Conservation (phyloP, 1,140 invertebrate species). For the Hirudo medicinalis region DNA sequence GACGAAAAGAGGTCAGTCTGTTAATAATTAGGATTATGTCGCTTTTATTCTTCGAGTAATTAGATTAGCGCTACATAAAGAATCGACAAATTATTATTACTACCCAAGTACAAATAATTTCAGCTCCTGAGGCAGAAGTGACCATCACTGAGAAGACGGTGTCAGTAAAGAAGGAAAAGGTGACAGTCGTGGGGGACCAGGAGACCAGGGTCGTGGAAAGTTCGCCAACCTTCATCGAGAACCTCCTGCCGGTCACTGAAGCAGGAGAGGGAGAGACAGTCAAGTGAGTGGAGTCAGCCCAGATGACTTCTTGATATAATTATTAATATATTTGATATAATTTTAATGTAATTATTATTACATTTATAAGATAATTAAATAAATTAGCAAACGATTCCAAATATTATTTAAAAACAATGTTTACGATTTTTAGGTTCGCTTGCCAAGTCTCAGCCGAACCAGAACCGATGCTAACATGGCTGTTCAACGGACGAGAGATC, state of each 20-base stretch:
- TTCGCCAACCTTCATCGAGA: slow-evolving; percentile 33
- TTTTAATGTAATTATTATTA: slow-evolving; percentile 3
- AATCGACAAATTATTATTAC: neutral
- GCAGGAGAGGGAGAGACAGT: slow-evolving; percentile 34
- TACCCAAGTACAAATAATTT: neutral
- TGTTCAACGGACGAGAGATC: slow-evolving; percentile 31
- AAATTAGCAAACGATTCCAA: neutral
- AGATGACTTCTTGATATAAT: neutral
- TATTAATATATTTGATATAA: too few species aligned
- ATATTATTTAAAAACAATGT: neutral
- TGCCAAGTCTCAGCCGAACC: slow-evolving; percentile 33
- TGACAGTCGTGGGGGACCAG: slow-evolving; percentile 28
- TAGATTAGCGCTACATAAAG: neutral
- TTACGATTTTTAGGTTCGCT: slow-evolving; percentile 28
- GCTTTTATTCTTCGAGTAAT: neutral
- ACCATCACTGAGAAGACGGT: slow-evolving; percentile 26
- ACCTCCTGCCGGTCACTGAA: slow-evolving; percentile 29
- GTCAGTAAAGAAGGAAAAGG: slow-evolving; percentile 25
- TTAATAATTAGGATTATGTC: neutral
- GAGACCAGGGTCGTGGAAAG: slow-evolving; percentile 30
- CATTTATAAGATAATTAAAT: neutral
- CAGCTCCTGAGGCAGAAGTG: slow-evolving; percentile 23
- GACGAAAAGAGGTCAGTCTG: neutral
- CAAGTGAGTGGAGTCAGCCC: slow-evolving; percentile 27
- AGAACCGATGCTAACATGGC: slow-evolving; percentile 35